These are phyloP conservation scores for Stegana nigrithorax DNA, from an alignment of 2,888 invertebrate genomes.

Conservation along the genomic window DNA sequence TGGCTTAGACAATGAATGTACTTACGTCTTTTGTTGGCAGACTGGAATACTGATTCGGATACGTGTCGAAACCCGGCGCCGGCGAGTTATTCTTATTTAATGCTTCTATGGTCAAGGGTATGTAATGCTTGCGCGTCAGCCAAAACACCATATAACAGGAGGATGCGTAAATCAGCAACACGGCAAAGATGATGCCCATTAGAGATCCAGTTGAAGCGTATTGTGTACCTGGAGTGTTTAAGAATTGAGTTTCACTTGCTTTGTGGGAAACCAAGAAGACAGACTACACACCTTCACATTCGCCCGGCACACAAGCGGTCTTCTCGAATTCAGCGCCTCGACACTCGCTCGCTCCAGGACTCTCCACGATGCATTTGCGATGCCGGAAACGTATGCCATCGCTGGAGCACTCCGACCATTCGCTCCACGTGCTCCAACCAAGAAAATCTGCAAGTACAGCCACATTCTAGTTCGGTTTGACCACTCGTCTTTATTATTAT, in stretches of 20 bases:
- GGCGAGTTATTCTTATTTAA: constrained; percentile 70
- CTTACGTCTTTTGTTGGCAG: constrained; percentile 84
- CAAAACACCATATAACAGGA: constrained; percentile 64
- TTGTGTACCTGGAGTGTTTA: constrained; percentile 39
- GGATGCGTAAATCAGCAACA: constrained; percentile 69
- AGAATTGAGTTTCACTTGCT: neutral
- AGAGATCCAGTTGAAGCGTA: constrained; percentile 54
- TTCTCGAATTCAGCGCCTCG: constrained; percentile 78
- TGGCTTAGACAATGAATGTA: constrained; percentile 28
- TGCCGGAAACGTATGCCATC: constrained; percentile 77
- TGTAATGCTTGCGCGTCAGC: constrained; percentile 69
- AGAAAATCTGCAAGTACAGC: constrained; percentile 72
- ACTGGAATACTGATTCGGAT: constrained; percentile 86
- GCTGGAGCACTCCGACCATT: constrained; percentile 77
- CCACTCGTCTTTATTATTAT: neutral
- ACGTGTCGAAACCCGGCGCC: constrained; percentile 84
- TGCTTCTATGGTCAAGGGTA: constrained; percentile 42
- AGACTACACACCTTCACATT: constrained; percentile 56
- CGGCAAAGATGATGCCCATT: constrained; percentile 66
- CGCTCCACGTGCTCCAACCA: constrained; percentile 82
- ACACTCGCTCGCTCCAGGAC: constrained; percentile 74
- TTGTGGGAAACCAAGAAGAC: neutral
- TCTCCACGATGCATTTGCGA: constrained; percentile 73
- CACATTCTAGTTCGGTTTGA: neutral
- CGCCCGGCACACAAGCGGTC: constrained; percentile 72